Evolutionary conservation across 2,888 invertebrate genomes (phyloP).

Genomic region (Eristalis intricaria): DNA sequence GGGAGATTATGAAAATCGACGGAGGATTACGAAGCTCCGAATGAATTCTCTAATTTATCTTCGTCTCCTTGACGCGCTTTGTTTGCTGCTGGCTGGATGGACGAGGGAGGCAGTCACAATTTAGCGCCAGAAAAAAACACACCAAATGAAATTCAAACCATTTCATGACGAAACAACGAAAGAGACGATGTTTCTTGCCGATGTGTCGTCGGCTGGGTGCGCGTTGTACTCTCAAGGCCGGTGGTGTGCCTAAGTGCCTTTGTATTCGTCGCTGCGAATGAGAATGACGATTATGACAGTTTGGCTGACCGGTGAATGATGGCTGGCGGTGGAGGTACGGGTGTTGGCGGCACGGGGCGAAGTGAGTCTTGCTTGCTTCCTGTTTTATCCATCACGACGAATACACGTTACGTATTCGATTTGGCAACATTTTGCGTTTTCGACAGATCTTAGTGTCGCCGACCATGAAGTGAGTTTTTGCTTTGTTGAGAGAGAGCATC

Average conservation of each 20-base stretch:
- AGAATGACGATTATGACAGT: slow-evolving; percentile 20
- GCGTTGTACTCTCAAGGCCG: slow-evolving; percentile 36
- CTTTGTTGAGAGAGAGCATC: background rate
- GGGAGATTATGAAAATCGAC: slow-evolving; percentile 62
- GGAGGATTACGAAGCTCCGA: slow-evolving; percentile 45
- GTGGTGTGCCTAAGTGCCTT: background rate
- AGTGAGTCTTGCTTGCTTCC: slow-evolving; percentile 9
- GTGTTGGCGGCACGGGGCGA: slow-evolving; percentile 17
- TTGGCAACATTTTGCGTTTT: slow-evolving; percentile 3
- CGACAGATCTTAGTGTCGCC: slow-evolving; percentile 22
- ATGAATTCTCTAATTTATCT: slow-evolving; percentile 50
- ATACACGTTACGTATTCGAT: background rate
- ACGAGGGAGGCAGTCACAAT: background rate
- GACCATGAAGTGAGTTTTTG: background rate
- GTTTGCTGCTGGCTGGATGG: background rate
- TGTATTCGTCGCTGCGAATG: background rate
- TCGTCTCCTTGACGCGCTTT: slow-evolving; percentile 32
- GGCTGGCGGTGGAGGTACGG: background rate
- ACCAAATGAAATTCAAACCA: slow-evolving; percentile 10
- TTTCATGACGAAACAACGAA: slow-evolving; percentile 27
- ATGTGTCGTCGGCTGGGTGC: slow-evolving; percentile 10
- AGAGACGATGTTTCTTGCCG: background rate
- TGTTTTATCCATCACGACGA: slow-evolving; percentile 9
- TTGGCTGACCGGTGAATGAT: too few species aligned
- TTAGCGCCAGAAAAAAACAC: slow-evolving; percentile 42